phyloP scores from a whole-genome alignment of 2,888 invertebrate genomes.

The Lasioglossum morio region DNA sequence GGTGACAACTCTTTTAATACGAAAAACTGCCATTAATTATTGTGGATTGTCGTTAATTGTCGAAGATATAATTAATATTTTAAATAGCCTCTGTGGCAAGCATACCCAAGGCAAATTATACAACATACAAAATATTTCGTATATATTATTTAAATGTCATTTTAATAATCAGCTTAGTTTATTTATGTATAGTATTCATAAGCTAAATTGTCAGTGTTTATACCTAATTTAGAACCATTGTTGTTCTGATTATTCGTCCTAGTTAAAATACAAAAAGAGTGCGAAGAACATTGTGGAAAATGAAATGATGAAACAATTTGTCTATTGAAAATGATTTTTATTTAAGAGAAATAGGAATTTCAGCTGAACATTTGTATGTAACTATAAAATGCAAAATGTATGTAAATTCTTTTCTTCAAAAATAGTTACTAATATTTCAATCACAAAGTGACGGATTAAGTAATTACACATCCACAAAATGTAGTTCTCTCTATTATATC shows the following conservation, averaged over 20 bases:
- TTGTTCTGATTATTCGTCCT: no score
- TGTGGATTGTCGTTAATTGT: conserved; percentile 22
- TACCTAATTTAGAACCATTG: no score
- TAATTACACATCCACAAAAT: no score
- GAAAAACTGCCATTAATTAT: conserved; percentile 42
- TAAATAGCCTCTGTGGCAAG: conserved; percentile 17
- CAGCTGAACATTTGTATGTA: not conserved
- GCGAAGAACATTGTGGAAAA: no score
- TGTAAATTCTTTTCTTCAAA: not conserved
- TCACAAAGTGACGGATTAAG: not conserved
- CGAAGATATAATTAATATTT: conserved; percentile 38
- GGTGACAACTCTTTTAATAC: conserved; percentile 21
- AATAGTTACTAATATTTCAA: not conserved
- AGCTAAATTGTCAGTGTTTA: no score
- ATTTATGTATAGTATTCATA: not conserved
- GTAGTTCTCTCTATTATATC: no score
- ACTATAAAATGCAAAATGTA: no score
- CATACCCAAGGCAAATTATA: not conserved
- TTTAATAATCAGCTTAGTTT: not conserved
- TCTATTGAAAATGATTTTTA: not conserved
- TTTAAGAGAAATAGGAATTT: not conserved
- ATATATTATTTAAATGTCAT: not conserved
- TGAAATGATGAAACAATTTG: no score
- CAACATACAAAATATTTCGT: not conserved
- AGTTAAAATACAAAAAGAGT: no score